Evolutionary conservation across 2,888 invertebrate species (phyloP), one percentile per base, ranked within the genome.

Genomic region (Phanerotoma sp.): DNA sequence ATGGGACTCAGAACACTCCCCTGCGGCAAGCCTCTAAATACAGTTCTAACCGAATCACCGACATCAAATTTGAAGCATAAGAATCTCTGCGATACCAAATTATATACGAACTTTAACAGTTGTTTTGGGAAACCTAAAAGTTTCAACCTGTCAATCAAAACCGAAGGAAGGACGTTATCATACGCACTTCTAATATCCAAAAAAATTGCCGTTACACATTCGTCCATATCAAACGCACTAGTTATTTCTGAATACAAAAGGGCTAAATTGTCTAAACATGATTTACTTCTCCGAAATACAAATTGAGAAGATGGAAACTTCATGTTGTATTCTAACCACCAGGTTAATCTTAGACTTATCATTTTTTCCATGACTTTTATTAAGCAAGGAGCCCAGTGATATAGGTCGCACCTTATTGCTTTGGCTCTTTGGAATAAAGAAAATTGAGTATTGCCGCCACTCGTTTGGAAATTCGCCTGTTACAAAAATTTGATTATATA

Each of bases 111-210:
- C 3, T 15, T 10, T 2, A 16, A 4, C 2, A 18, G 6, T 10
- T 38, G 15, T 3, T 7, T 4, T 3, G 38, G 10, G 11, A 38
- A 16, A 5, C 38, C 38, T 16, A 20, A 15, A 2, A 2, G 3
- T 38, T 18, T 18, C 1, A 38, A 18, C 7, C 18, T 40, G 21
- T 11, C 9, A 2, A 28, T 18, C 7, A 38, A 25, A 2, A 52
- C 11, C 10, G 33, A 13, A 4, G 33, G 16, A 2, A 54, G 21
- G 2, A 54, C 48, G 25, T 48, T 54, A 15, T 48, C 48, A 13
- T 54, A 54, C n/a, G 48, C 48, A 4, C 47, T 30, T 25, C 41
- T 40, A 7, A 53, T 53, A 11, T 54, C 53, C 10, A 54, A 20
- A 18, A 54, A 54, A 10, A 54, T 1, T 5, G 48, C 35, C 2